Base-by-base conservation (phyloP, 2,888 invertebrate genomes). In the Hyalella azteca region DNA sequence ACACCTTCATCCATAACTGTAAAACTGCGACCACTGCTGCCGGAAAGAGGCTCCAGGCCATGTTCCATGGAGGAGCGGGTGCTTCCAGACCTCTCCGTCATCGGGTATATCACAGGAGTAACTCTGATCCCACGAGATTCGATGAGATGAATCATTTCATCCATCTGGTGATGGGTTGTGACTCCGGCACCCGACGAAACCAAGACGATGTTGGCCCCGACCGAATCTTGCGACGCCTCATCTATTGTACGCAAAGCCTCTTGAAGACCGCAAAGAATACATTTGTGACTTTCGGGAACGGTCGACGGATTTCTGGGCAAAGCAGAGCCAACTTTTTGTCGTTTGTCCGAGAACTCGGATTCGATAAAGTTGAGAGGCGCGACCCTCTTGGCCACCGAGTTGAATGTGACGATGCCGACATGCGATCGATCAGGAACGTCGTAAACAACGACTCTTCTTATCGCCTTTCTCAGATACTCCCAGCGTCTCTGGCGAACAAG, bases 401-500 rank as follows among this genome's bases (percentile, higher is more conserved):
- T 82, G 80, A 84, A 84, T 22, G 81, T 80, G 26, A 84, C 84
- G 36, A 88, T 86, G 73, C 88, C 88, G 40, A 88, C 83, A 82
- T 86, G 85, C 36, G 87, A 86, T 39, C 87, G 87, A 60, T 86
- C 86, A 7, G 86, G 90, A 29, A 91, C 86, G 86, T 91, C 90
- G 82, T 90, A 90, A 49, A 90, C 88, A 0, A 91, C 89, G 89
- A 91, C 91, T 86, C 91, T 91, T 50, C 91, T 88, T 79, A 91
- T 88, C 0, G 91, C 91, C 80, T 89, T 87, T 50, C 91, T 88
- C 66, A 91, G 87, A 86, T 90, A 91, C 79, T 88, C 90, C 91
- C 91, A 91, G 1, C 91, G 90, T 86, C 91, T 91, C 85, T 88
- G 85, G n/a, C 41, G 78, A 29, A 26, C 26, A 54, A 54, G 36